These are phyloP conservation scores for Peromyscus nudipes DNA, from an alignment of 2,797 vertebrate genomes.

Conservation along the genomic window DNA sequence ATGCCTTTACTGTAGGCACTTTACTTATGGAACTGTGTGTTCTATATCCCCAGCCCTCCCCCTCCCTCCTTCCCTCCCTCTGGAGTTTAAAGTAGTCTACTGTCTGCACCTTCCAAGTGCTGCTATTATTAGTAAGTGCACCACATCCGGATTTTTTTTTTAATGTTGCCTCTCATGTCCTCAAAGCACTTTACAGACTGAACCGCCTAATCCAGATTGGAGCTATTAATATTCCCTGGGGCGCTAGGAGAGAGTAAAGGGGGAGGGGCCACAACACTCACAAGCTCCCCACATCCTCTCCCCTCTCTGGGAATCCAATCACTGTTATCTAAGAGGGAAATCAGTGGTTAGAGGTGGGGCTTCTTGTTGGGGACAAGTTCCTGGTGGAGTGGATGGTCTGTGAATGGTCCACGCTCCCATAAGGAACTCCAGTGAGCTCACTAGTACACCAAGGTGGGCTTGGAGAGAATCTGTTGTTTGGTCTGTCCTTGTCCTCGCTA, in stretches of 20 bases:
- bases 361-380: background rate
- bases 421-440: background rate
- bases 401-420: background rate
- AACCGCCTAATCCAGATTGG: background rate
- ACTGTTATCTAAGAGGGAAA: background rate
- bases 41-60: background rate
- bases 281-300: background rate
- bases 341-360: background rate
- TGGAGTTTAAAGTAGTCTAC: background rate
- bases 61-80: background rate
- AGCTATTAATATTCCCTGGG: background rate
- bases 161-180: background rate
- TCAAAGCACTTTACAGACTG: background rate
- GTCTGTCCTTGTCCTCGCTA: background rate
- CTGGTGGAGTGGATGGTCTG: background rate
- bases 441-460: no score
- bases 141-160: background rate
- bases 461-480: background rate
- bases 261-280: background rate
- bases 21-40: background rate
- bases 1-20: background rate
- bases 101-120: background rate
- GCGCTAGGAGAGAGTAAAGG: background rate
- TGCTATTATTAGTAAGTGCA: no score
- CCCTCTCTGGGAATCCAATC: background rate